Base-by-base conservation (phyloP, 2,797 vertebrate genomes). In the Bucorvus abyssinicus region DNA sequence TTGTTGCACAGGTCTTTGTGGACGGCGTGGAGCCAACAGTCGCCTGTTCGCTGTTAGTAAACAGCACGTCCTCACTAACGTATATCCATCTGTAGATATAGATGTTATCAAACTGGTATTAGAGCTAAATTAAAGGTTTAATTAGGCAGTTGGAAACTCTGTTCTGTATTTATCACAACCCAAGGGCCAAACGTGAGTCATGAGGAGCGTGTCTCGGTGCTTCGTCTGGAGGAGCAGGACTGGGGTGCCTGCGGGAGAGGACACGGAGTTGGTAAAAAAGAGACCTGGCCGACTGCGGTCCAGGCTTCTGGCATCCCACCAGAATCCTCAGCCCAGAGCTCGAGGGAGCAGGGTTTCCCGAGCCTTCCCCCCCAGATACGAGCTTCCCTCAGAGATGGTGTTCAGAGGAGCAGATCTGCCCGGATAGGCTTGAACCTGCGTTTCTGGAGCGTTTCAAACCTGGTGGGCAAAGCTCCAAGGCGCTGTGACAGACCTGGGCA, bases 21-120 rank as follows among this genome's bases (percentile, higher is more conserved):
- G 18, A 4, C 14, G 16, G 44, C 1, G 40, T 29, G 85, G 91
- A 55, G 56, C 19, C 20, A 15, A 5, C 47, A 14, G 69, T 14
- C 6, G 10, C 69, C 64, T 2, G 0, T 4, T 3, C 0, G 2
- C 56, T 22, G 8, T 6, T 26, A 34, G 67, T 22, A 19, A 84
- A 27, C 59, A 73, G 61, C 22, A 0, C 29, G 63, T 15, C 32
- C 49, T 7, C 38, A 40, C 34, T 52, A 19, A 9, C 23, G 45
- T 40, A 10, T 24, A 8, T 34, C 56, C 40, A 5, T 3, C 49
- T 17, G 1, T 12, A 64, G 76, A 24, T 9, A 42, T 0, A 16
- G n/a, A 53, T 23, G 40, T 4, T 17, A 50, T 20, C n/a, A 10
- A 69, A 36, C 34, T n/a, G 30, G 6, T 60, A 40, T 8, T 85